Base-by-base conservation (phyloP, 53 echinoderm and acorn worm species). In the Stichopus horrens region DNA sequence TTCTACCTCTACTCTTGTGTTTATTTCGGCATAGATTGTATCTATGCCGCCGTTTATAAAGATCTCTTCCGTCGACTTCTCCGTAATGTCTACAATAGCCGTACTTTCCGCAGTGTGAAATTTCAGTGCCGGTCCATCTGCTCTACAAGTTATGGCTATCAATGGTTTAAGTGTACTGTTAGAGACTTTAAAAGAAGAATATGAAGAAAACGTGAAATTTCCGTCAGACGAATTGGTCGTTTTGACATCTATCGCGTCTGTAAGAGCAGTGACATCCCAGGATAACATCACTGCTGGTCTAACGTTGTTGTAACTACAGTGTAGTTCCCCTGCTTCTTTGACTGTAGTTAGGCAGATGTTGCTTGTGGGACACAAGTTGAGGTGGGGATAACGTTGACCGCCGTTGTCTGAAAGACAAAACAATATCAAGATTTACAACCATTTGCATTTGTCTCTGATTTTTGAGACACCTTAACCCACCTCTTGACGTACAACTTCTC, bases 141-240 rank as follows among this genome's bases (percentile, higher is more conserved):
- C 71, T 18, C n/a, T n/a, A 71, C 71, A 71, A 0, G n/a, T 71
- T 5, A 71, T 20, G 7, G 71, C 71, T 71, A 20, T 16, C 5
- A 71, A 71, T 71, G 71, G 71, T 18, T 71, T 71, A n/a, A n/a
- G 71, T 2, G 19, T n/a, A 71, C 7, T 13, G 4, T 71, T 71
- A 16, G 20, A n/a, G 7, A 71, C n/a, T n/a, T 71, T 71, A 6
- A 71, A 18, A 18, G 19, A 0, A 16, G 71, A 16, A 71, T 71
- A 71, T 71, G 71, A 71, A 71, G 71, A 71, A 71, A 21, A 71
- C 71, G 71, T 71, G 18, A 71, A 71, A n/a, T n/a, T 18, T 71
- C 71, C 4, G 19, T 18, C n/a, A 20, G 71, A 71, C 19, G 14
- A 7, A 71, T 18, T 71, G 18, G 19, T n/a, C 7, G n/a, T 18